phyloP scores from a whole-genome alignment of 1,140 invertebrate genomes.

The Drosophila azteca region DNA sequence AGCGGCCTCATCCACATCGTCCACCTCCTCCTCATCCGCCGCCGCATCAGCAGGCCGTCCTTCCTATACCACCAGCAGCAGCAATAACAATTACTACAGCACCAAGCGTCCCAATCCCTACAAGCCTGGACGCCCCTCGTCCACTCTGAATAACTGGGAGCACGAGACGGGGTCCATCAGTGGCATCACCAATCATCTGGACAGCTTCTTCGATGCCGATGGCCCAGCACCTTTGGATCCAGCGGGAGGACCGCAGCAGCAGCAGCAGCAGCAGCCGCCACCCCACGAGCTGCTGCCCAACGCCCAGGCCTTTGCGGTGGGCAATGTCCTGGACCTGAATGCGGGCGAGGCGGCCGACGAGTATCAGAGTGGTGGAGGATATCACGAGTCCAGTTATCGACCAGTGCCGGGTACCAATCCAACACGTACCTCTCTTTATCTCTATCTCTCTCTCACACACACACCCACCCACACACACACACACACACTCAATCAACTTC shows the following conservation, averaged over 20 bases:
- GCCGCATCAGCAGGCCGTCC: conserved; percentile 46
- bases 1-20: conserved; percentile 50
- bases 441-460: conserved; percentile 30
- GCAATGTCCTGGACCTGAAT: conserved; percentile 77
- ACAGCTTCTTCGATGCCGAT: conserved; percentile 78
- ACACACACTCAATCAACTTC: background rate
- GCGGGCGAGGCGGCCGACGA: conserved; percentile 77
- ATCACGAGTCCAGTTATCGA: conserved; percentile 72
- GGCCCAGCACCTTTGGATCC: conserved; percentile 22
- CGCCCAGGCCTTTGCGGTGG: conserved; percentile 75
- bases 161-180: conserved; percentile 59
- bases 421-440: conserved; percentile 20
- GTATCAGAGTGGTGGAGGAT: conserved; percentile 53
- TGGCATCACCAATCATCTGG: conserved; percentile 80
- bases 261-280: background rate
- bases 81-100: conserved; percentile 64
- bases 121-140: conserved; percentile 54
- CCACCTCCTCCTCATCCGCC: conserved; percentile 25
- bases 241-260: conserved; percentile 8
- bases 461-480: no score
- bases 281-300: conserved; percentile 55
- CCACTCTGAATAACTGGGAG: conserved; percentile 72
- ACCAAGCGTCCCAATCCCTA: conserved; percentile 77
- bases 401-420: conserved; percentile 80
- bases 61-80: conserved; percentile 59